Evolutionary conservation across 2,113 vertebrate genomes (phyloP).

Genomic region (Pimephales promelas): DNA sequence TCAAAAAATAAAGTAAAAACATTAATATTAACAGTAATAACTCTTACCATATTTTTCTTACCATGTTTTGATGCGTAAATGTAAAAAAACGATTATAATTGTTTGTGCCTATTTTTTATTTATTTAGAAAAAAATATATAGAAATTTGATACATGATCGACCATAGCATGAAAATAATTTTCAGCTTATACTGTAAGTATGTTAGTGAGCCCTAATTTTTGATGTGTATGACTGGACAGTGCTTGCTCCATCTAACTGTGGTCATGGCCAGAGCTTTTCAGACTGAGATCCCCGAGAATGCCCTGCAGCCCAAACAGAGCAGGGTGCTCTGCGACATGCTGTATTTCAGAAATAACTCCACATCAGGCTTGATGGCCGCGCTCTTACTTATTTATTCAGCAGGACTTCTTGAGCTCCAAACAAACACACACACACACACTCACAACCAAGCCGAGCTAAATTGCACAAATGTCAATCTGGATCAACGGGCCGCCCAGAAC

Average conservation of each 20-base stretch:
- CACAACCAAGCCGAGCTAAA: background rate
- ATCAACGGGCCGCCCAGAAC: conserved; percentile 12
- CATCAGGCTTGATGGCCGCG: conserved; percentile 40
- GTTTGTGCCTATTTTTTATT: background rate
- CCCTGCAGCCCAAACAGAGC: conserved; percentile 47
- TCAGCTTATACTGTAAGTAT: background rate
- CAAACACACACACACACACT: conserved; percentile 27
- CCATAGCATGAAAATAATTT: background rate
- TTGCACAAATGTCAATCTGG: conserved; percentile 9
- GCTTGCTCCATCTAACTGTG: conserved; percentile 38
- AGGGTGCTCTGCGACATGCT: conserved; percentile 39
- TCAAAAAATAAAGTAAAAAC: background rate
- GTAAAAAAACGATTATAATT: background rate
- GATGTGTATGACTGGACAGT: background rate
- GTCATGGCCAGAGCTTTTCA: conserved; percentile 35
- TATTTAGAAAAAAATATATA: background rate
- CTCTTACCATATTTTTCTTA: no score
- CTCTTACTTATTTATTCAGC: conserved; percentile 40
- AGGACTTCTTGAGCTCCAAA: conserved; percentile 12
- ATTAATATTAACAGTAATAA: background rate
- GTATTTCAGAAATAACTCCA: conserved; percentile 40
- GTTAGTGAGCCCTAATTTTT: background rate
- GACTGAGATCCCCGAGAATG: conserved; percentile 38
- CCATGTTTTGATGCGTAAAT: background rate
- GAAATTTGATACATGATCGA: background rate